Percentiles rank a stretch among this genome's conserved stretches.
These are phyloP conservation scores for Myathropa florea DNA, from an alignment of 2,888 invertebrate genomes.

Conservation along the genomic window DNA sequence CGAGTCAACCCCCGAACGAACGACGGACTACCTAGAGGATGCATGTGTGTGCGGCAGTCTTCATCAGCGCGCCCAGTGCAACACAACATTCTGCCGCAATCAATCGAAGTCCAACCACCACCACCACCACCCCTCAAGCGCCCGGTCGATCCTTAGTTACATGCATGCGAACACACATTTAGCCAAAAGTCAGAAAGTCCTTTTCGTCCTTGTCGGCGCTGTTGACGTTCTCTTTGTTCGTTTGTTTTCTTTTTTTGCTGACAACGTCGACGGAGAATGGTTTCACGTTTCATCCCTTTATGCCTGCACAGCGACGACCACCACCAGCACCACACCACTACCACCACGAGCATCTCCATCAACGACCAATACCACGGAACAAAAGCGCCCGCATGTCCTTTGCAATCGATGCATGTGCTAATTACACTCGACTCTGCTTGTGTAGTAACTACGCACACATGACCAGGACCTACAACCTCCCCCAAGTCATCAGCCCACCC, in stretches of 20 bases:
- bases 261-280: not conserved
- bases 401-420: slow-evolving; percentile 71
- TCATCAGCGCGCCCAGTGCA: slow-evolving; percentile 60
- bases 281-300: slow-evolving; percentile 48
- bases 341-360: slow-evolving; percentile 15
- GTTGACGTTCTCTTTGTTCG: slow-evolving; percentile 23
- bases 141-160: slow-evolving; percentile 20
- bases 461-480: slow-evolving; percentile 22
- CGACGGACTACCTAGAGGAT: not conserved
- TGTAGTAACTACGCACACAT: slow-evolving; percentile 16
- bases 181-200: slow-evolving; percentile 66
- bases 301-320: slow-evolving; percentile 4
- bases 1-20: slow-evolving; percentile 7
- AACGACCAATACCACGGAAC: not conserved
- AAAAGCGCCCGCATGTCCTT: slow-evolving; percentile 64
- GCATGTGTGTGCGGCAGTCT: slow-evolving; percentile 55
- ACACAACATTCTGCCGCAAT: slow-evolving; percentile 56
- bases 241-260: slow-evolving; percentile 25
- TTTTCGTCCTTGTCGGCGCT: slow-evolving; percentile 44
- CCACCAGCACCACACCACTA: not conserved
- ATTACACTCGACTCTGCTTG: slow-evolving; percentile 36
- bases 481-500: not conserved
- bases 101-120: slow-evolving; percentile 53
- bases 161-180: slow-evolving; percentile 62
- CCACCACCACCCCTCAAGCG: not conserved